Base-by-base conservation (phyloP, 2,113 vertebrate genomes). In the Hippocampus comes region DNA sequence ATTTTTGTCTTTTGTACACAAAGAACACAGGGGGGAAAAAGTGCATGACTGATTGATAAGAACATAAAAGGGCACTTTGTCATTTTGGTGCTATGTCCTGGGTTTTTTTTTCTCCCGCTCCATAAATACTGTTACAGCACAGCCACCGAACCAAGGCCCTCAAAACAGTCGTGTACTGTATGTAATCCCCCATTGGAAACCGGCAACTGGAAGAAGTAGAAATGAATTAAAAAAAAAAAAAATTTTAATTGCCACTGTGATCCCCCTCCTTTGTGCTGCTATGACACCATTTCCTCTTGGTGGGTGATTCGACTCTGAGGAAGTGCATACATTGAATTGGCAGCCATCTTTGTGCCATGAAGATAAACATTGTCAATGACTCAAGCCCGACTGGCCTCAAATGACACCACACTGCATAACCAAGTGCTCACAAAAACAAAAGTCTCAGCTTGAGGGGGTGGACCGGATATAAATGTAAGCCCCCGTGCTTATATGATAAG, bases 21-120 rank as follows among this genome's bases (percentile, higher is more conserved):
- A 74, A 74, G 56, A 83, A 84, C 60, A 80, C 67, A 63, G 30
- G 64, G 82, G 10, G 1, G 0, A 46, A 46, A 88, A 90, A 90
- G 89, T 91, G 88, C 89, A 89, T 89, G 75, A 84, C 79, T 64
- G 74, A 84, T 80, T 64, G 74, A 80, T 74, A 85, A 78, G 78
- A 89, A 89, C 76, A 75, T 84, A 84, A 86, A 89, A 90, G 89
- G 88, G 81, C 90, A 91, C 90, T 90, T 90, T 77, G 78, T 84
- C 79, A 83, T 86, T 81, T 90, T 87, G 89, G 86, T 89, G 85
- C 82, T 88, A 75, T 79, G 76, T 81, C 68, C 83, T 73, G 75
- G 34, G 15, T 5, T 61, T 34, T 34, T 30, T 27, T 57, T 57
- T 2, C 10, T 57, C 25, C 23, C 67, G 67, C 60, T 85, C 82